Conservation (phyloP, 2,113 vertebrate genomes). For the Falco punctatus region DNA sequence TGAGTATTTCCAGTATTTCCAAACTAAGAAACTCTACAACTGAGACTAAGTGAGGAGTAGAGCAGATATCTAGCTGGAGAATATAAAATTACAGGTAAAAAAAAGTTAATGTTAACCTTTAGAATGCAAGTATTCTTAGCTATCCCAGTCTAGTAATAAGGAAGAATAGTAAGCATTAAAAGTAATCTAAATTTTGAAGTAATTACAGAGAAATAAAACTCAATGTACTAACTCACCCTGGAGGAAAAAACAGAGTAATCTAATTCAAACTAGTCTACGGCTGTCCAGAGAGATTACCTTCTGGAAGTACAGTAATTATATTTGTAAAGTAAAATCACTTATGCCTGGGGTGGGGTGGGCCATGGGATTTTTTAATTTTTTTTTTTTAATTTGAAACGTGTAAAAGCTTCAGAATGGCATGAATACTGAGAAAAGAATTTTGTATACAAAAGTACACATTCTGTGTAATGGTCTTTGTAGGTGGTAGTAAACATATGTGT, state of each 20-base stretch:
- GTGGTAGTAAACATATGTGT: background rate
- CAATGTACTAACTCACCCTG: conserved; percentile 15
- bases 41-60: background rate
- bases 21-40: background rate
- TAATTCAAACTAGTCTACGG: conserved; percentile 41
- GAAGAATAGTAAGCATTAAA: background rate
- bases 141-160: background rate
- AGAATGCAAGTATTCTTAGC: background rate
- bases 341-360: background rate
- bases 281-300: conserved; percentile 60
- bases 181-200: conserved; percentile 34
- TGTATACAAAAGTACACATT: background rate
- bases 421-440: background rate
- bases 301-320: conserved; percentile 56
- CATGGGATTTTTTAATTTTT: background rate
- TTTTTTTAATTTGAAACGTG: background rate
- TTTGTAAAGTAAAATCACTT: conserved; percentile 47
- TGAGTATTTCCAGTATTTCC: conserved; percentile 21
- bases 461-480: background rate
- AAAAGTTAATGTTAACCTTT: background rate
- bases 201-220: conserved; percentile 54
- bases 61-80: background rate
- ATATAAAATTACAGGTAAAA: background rate
- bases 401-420: background rate
- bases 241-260: conserved; percentile 19